A percentile compares a stretch with the other conserved stretches of the same genome.
phyloP scores from a whole-genome alignment of 2,888 invertebrate species.

The Mesoligia furuncula region DNA sequence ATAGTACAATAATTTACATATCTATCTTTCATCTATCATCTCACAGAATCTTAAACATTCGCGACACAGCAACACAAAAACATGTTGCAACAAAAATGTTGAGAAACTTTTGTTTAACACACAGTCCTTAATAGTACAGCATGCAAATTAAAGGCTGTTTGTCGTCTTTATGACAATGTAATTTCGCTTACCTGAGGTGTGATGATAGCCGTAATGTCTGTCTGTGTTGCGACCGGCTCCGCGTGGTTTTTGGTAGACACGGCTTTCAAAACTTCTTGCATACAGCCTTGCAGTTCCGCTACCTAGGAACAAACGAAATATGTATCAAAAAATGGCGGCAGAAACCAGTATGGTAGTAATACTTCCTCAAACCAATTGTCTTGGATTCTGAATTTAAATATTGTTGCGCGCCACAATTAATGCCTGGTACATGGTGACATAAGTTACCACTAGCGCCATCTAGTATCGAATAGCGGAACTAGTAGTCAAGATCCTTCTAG shows the following conservation, averaged over 20 bases:
- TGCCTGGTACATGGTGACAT: too few species aligned
- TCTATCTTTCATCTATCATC: background rate
- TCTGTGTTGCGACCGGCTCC: conserved; percentile 93
- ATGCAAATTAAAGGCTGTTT: background rate
- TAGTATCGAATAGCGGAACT: too few species aligned
- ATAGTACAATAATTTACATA: background rate
- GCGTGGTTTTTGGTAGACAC: conserved; percentile 85
- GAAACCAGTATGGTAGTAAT: background rate
- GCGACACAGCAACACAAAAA: background rate
- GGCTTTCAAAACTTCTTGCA: conserved; percentile 94
- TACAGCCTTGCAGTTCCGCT: conserved; percentile 94
- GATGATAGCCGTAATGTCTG: conserved; percentile 94
- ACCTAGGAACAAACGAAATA: conserved; percentile 87
- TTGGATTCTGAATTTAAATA: too few species aligned
- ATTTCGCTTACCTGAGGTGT: conserved; percentile 92
- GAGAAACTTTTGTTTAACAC: background rate
- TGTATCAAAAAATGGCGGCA: background rate
- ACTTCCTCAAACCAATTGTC: background rate
- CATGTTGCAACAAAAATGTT: background rate
- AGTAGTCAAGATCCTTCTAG: too few species aligned
- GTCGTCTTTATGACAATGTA: background rate
- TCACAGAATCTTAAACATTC: background rate
- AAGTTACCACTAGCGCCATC: too few species aligned
- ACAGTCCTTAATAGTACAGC: background rate
- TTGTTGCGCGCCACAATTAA: too few species aligned